Base-by-base conservation (phyloP, 2,113 vertebrate species). In the Paralichthys olivaceus region DNA sequence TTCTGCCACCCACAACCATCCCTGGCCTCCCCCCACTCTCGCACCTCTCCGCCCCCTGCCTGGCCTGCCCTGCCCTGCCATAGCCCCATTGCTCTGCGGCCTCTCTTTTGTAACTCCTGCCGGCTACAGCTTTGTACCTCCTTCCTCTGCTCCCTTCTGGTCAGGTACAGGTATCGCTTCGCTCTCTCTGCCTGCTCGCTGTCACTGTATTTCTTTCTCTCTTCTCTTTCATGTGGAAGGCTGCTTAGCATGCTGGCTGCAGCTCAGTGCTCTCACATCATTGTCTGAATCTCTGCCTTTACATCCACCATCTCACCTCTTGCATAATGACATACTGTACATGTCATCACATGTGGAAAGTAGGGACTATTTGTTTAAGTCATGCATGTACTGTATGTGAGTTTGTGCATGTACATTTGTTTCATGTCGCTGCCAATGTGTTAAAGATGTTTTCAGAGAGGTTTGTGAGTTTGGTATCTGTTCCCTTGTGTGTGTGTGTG, bases 91-190 rank as follows among this genome's bases (percentile, higher is more conserved):
- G 94, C 96, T 97, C 94, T 97, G 95, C 96, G 97, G 96, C 92
- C 95, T 99, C 95, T 96, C 97, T 96, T 95, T 98, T 95, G 95
- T 98, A 93, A 95, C 96, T 95, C 95, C 96, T 95, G 95, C 96
- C 94, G 96, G 96, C 95, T 96, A 96, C 97, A 97, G 96, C 96
- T 99, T 98, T 96, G 96, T 96, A 65, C 97, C 97, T 95, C 98
- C 97, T 94, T 98, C 97, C 91, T 96, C 96, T 88, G 94, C 96
- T 96, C 97, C 97, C 94, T 99, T 98, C 96, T 99, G 98, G 97
- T 99, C 98, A 99, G 97, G 98, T 99, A 99, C 97, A 96, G 97
- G 96, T 99, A 98, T 95, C 93, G 84, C 95, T 95, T 95, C 93
- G 91, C 45, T 47, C 57, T 28, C 53, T 58, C 37, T 70, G 37